These are phyloP conservation scores for Hypercompe scribonia DNA, from an alignment of 2,888 invertebrate species.

Conservation along the genomic window DNA sequence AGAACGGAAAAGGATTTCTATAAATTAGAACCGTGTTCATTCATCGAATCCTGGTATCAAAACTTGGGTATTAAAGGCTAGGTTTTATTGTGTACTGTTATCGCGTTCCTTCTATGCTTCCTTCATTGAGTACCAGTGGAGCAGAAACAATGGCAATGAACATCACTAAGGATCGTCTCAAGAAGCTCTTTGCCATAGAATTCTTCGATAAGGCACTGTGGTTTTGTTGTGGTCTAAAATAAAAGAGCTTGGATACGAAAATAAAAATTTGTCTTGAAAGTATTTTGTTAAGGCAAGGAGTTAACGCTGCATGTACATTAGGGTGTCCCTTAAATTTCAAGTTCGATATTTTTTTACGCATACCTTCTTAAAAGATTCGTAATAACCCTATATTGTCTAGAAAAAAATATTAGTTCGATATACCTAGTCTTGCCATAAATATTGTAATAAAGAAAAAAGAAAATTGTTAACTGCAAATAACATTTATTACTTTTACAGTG, in stretches of 20 bases:
- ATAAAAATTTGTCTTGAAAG: neutral
- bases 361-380: too few relatives aligned
- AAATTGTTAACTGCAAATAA: too few relatives aligned
- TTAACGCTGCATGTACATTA: neutral
- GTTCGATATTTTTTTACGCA: too few relatives aligned
- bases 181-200: slow-evolving; percentile 53
- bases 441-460: too few relatives aligned
- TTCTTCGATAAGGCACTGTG: slow-evolving; percentile 50
- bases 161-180: slow-evolving; percentile 67
- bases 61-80: too few relatives aligned
- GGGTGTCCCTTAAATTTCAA: too few relatives aligned
- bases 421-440: too few relatives aligned
- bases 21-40: slow-evolving; percentile 35
- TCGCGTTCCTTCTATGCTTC: slow-evolving; percentile 55
- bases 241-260: slow-evolving; percentile 21
- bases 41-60: slow-evolving; percentile 41
- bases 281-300: neutral
- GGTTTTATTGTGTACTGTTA: slow-evolving; percentile 47
- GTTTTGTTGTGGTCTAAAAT: slow-evolving; percentile 37
- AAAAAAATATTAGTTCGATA: too few relatives aligned
- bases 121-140: slow-evolving; percentile 52
- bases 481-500: too few relatives aligned
- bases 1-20: slow-evolving; percentile 25
- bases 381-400: too few relatives aligned
- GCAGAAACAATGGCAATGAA: slow-evolving; percentile 65